Evolutionary conservation across 1,140 invertebrate genomes (phyloP).

Genomic region (Contarinia nasturtii): DNA sequence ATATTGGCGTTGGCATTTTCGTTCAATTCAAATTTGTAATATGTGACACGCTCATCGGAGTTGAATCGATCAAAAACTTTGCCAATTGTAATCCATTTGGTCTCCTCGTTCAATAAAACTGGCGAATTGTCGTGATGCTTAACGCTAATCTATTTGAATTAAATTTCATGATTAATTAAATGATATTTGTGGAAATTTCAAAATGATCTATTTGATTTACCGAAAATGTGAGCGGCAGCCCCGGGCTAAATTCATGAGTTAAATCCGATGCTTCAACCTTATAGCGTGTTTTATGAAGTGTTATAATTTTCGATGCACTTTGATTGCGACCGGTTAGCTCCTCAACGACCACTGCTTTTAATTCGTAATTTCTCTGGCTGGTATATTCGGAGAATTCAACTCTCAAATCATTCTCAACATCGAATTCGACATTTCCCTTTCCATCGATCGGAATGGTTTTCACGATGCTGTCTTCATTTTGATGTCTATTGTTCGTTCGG

Average conservation of each 20-base stretch:
- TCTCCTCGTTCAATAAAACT: background rate
- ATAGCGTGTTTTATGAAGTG: constrained; percentile 62
- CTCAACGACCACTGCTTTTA: constrained; percentile 67
- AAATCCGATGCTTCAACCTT: constrained; percentile 65
- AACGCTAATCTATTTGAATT: background rate
- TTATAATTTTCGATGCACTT: constrained; percentile 52
- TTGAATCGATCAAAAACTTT: background rate
- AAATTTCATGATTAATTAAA: background rate
- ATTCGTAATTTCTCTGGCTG: constrained; percentile 48
- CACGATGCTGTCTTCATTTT: background rate
- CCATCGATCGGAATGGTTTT: constrained; percentile 33
- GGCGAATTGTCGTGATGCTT: background rate
- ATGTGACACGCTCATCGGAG: background rate
- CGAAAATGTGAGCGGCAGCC: constrained; percentile 61
- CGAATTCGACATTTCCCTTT: constrained; percentile 48
- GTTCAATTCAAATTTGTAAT: background rate
- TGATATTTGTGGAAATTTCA: no score
- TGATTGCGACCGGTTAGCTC: constrained; percentile 58
- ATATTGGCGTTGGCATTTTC: background rate
- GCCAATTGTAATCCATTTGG: background rate
- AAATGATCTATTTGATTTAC: no score
- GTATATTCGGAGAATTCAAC: constrained; percentile 36
- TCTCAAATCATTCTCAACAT: constrained; percentile 40
- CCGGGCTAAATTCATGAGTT: constrained; percentile 71
- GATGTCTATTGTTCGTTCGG: no score